A percentile compares a stretch with the other conserved stretches of the same genome.
Evolutionary conservation across 2,797 vertebrate species (phyloP).

Genomic region (Enteromius trimaculatus): DNA sequence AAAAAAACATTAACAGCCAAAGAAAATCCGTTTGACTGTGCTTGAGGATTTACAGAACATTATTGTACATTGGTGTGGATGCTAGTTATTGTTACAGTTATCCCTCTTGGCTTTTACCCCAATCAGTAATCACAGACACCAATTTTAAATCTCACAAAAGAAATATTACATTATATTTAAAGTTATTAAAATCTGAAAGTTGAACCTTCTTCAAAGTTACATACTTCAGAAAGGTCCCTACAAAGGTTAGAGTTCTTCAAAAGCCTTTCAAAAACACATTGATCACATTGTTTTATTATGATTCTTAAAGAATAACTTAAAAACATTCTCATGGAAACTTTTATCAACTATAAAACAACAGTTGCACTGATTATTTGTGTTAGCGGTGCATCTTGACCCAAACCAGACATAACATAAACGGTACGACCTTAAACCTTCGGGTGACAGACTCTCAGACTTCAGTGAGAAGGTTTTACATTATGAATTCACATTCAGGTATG

Average conservation of each 20-base stretch:
- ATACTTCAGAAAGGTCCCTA: not conserved
- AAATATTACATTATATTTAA: not conserved
- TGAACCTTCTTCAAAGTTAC: not conserved
- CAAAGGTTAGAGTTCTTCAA: not conserved
- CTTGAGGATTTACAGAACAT: not conserved
- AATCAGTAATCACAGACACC: not conserved
- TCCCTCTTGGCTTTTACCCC: not conserved
- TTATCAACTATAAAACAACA: not conserved
- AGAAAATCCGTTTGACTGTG: not conserved
- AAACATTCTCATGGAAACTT: slow-evolving; percentile 9
- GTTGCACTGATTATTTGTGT: not conserved
- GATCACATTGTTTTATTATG: not conserved
- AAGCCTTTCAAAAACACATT: not conserved
- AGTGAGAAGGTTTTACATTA: not conserved
- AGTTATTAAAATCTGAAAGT: not conserved
- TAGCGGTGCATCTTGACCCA: not conserved
- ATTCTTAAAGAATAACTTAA: not conserved
- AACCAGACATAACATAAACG: slow-evolving; percentile 12
- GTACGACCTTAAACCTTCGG: slow-evolving; percentile 3
- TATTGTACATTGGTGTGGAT: not conserved
- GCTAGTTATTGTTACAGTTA: not conserved
- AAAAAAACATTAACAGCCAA: not conserved
- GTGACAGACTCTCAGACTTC: not conserved
- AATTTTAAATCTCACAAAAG: not conserved
- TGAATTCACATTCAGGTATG: not conserved